Evolutionary conservation across 2,888 invertebrate species (phyloP).

Genomic region (Hartigia nigra): DNA sequence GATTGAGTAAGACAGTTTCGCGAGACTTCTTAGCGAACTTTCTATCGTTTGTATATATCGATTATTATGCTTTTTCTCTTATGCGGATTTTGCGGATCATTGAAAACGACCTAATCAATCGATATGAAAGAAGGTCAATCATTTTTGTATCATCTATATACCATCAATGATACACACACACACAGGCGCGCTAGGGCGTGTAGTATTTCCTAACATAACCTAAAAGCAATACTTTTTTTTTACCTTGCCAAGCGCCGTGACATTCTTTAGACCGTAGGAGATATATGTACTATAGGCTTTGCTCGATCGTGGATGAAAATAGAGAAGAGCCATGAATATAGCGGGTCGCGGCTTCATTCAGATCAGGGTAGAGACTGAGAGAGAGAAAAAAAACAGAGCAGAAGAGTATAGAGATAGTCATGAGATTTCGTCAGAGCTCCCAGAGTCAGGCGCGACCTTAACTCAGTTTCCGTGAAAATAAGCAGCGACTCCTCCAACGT

Average conservation of each 20-base stretch:
- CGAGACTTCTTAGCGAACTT: neutral
- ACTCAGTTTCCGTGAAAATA: slow-evolving; percentile 1
- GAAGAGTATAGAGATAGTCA: neutral
- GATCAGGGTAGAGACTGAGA: neutral
- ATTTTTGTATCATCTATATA: neutral
- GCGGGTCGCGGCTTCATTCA: neutral
- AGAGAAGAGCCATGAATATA: neutral
- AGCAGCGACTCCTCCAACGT: neutral
- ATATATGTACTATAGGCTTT: neutral
- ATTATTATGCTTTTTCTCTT: neutral
- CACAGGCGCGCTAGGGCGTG: no score
- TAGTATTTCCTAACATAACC: neutral
- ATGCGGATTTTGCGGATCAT: neutral
- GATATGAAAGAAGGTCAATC: neutral
- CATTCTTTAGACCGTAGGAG: neutral
- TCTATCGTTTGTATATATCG: neutral
- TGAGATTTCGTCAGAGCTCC: neutral
- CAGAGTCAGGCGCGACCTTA: slow-evolving; percentile 2
- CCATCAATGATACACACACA: no score
- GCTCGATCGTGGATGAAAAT: slow-evolving; percentile 2
- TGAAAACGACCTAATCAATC: neutral
- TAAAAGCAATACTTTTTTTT: neutral
- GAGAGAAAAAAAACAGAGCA: neutral
- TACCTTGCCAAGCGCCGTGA: neutral
- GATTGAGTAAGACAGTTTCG: neutral